These are phyloP conservation scores for Brevimyrus niger DNA, from an alignment of 2,113 vertebrate genomes.

Conservation along the genomic window DNA sequence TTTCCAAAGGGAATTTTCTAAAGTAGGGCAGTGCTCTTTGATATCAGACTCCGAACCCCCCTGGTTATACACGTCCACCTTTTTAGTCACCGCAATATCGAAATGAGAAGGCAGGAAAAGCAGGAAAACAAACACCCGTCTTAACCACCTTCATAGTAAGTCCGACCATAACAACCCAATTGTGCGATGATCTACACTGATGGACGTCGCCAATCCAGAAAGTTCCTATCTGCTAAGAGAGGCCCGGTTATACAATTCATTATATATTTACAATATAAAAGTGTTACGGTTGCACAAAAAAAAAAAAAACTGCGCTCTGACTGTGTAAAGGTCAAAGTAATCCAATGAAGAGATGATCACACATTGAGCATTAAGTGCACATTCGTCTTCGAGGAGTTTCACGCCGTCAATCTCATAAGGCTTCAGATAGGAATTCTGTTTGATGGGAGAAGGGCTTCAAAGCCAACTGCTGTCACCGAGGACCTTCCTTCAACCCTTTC, in stretches of 20 bases:
- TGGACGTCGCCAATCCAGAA: neutral
- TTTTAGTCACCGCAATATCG: slow-evolving; percentile 9
- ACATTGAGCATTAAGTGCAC: neutral
- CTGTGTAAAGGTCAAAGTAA: slow-evolving; percentile 42
- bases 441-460: neutral
- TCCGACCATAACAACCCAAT: neutral
- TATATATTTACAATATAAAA: neutral
- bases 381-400: neutral
- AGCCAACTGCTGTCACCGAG: neutral
- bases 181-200: neutral
- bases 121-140: slow-evolving; percentile 1
- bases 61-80: slow-evolving; percentile 9
- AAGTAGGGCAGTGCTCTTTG: slow-evolving; percentile 18
- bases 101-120: neutral
- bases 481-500: neutral
- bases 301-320: slow-evolving; percentile 31
- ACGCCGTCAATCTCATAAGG: neutral
- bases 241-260: neutral
- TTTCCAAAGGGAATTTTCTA: slow-evolving; percentile 7
- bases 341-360: slow-evolving; percentile 24
- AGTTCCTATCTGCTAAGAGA: no score
- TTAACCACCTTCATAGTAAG: neutral
- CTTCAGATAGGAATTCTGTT: neutral
- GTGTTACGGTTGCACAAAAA: slow-evolving; percentile 42
- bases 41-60: slow-evolving; percentile 7